Percentiles rank a stretch among this genome's conserved stretches.
These are phyloP conservation scores for Bruchidius siliquastri DNA, from an alignment of 2,888 invertebrate genomes.

Conservation along the genomic window DNA sequence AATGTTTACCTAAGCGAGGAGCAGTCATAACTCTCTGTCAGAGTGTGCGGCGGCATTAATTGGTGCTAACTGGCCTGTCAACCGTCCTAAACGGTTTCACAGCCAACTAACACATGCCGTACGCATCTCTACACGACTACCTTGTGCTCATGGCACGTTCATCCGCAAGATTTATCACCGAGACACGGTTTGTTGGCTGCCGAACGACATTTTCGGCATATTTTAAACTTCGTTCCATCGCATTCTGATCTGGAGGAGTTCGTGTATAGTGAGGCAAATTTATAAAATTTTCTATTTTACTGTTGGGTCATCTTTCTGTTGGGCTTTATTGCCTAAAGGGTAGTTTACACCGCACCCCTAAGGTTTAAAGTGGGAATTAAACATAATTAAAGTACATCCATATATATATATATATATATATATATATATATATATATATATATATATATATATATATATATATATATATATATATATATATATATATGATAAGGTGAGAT, in stretches of 20 bases:
- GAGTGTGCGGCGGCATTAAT: constrained; percentile 29
- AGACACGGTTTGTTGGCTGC: constrained; percentile 28
- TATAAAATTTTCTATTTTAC: too few species aligned
- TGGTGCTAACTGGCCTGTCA: constrained; percentile 31
- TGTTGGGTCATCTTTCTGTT: too few species aligned
- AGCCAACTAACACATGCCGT: constrained; percentile 30
- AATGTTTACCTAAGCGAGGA: constrained; percentile 17
- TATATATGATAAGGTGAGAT: too few species aligned
- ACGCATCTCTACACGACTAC: constrained; percentile 34
- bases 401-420: too few species aligned
- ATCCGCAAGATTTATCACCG: constrained; percentile 12
- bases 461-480: too few species aligned
- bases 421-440: too few species aligned
- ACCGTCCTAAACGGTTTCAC: constrained; percentile 32
- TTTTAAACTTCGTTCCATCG: constrained; percentile 19
- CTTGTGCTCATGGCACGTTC: constrained; percentile 40
- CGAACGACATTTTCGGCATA: constrained; percentile 38
- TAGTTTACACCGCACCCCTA: too few species aligned
- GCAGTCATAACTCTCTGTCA: constrained; percentile 26
- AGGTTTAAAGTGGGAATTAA: too few species aligned
- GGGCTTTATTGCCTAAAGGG: too few species aligned
- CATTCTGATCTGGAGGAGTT: neutral
- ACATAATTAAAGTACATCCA: too few species aligned
- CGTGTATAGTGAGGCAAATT: too few species aligned
- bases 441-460: too few species aligned